Evolutionary conservation across 2,888 invertebrate genomes (phyloP), one percentile per base, ranked within the genome.

Genomic region (Leptinotarsa juncta): DNA sequence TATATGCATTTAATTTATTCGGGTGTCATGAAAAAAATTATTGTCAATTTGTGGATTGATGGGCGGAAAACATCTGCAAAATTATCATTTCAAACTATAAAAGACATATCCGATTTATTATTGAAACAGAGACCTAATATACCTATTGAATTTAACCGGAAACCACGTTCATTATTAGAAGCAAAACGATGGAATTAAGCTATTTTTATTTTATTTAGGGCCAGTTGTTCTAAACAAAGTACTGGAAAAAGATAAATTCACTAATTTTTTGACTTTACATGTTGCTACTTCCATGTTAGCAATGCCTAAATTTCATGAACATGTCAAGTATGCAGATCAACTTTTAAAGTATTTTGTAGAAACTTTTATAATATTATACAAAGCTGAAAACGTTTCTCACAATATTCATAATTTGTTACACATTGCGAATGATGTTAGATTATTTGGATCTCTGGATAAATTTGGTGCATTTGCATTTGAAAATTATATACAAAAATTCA

Each of bases 1-100:
- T 42, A 50, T 48, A 79, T 79, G 79, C 77, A 77, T 65, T 53
- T 75, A 23, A 57, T 78, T 20, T 78, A 72, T 57, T 51, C 51
- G n/a, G 53, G 70, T 60, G 70, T 70, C 3, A 51, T 62, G n/a
- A 65, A 71, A 65, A 69, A 69, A 57, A 55, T 55, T 57, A 16
- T 57, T 60, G 14, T 50, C 14, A 50, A 48, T 57, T 20, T 69
- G n/a, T 69, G 69, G 69, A 42, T n/a, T 48, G 23, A 15, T 51
- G 70, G 69, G 10, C 50, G 67, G n/a, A 74, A 71, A 60, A 57
- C 67, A 60, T 49, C 70, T 50, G 55, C 50, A 42, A 74, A 70
- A 62, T 66, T 74, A 32, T 71, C 67, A 55, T 66, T 62, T 51
- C 26, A 67, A 48, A 51, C 70, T 49, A 60, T 71, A 23, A 62